Evolutionary conservation across 2,888 invertebrate species (phyloP), one percentile per base, ranked within the genome.

Genomic region (Metopia argyrocephala): DNA sequence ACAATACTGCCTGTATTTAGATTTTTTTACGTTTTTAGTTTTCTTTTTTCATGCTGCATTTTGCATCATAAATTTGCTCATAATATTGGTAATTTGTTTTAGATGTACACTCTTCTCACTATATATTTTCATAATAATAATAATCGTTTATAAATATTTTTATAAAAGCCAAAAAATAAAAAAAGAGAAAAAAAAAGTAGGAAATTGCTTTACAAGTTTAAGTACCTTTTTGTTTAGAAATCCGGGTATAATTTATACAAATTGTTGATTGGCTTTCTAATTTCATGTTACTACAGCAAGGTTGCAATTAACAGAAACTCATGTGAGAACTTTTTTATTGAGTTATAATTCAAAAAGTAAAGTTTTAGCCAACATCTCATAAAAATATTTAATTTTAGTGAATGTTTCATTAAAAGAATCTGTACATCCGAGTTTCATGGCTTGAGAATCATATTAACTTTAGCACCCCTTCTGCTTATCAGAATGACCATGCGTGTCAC

Each of bases 401-500:
- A 31, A 38, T 78, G 54, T 73, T 62, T 46, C 59, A 28, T 64
- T 65, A 48, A 18, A 50, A 52, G 38, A 52, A 65, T 65, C 25
- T 65, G 23, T 4, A 21, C 23, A n/a, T n/a, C n/a, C n/a, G n/a
- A n/a, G n/a, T 6, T 46, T 48, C 48, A 59, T 45, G 31, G 28
- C 25, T 59, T 6, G 38, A 6, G 31, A 31, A 52, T 56, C 27
- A 56, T 46, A 54, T 64, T 50, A 57, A 69, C 62, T 76, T 68
- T 56, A 48, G 31, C 56, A 62, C 54, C 62, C 56, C n/a, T 2
- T 18, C 18, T 21, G 9, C 4, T 7, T 3, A 21, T 15, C 15
- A 18, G 0, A 71, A 18, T 76, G 54, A 54, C 52, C 66, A 66
- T 78, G 59, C 61, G 66, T 71, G 65, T 66, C 61, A 28, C 54